Evolutionary conservation across 2,888 invertebrate genomes (phyloP), one percentile per base, ranked within the genome.

Genomic region (Mechanitis messenoides): DNA sequence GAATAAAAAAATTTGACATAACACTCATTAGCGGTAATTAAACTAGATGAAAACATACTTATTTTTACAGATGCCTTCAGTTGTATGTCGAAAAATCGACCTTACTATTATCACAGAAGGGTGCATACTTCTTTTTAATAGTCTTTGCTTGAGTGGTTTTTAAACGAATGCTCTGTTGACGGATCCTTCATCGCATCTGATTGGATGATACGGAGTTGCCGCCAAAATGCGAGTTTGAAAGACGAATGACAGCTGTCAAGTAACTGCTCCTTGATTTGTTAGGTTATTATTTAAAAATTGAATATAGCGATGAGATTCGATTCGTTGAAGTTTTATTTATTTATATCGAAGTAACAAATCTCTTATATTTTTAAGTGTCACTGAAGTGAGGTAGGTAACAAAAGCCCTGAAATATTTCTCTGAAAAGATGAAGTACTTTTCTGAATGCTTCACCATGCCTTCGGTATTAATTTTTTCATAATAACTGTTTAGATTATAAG

Each of bases 241-340:
- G 77, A 78, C 75, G 76, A 76, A 73, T 79, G 87, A 86, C 84
- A 86, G 78, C 83, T 80, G 85, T 84, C 85, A 84, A 78, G 75
- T 83, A 72, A 75, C 72, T 68, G 72, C 70, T 74, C 73, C 66
- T 70, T 74, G 72, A 83, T 84, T 82, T 84, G 84, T 81, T 77
- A 78, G 72, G 71, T 75, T 84, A 83, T 82, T 79, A 78, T 78
- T 79, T 80, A 74, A 61, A 71, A 72, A 77, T 77, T 78, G 76
- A 79, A 58, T 55, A 53, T 33, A n/a, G 59, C 54, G 56, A 50
- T 63, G 62, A 59, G 64, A 60, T 62, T 61, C 63, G 46, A 59
- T 63, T 63, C 45, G 59, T 56, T 20, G 28, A 45, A 42, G 42
- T 58, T n/a, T 5, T 35, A 28, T 38, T 59, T 11, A 45, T 50